Percentiles rank a stretch among this genome's conserved stretches.
Conservation (phyloP, 2,888 invertebrate species). For the Sceliomorpha sp. region DNA sequence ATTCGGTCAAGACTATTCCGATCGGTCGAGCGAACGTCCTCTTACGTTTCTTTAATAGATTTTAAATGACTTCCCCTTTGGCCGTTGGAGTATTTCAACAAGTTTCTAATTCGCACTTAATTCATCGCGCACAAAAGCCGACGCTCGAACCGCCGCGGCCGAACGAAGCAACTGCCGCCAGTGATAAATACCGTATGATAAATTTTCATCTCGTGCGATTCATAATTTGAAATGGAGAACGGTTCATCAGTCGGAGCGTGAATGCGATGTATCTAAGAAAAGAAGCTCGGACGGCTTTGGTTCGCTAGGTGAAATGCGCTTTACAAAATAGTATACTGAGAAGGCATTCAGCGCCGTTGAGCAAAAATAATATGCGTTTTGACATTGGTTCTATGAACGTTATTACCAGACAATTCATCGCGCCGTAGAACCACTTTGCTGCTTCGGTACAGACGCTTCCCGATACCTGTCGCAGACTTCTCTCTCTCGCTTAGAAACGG, state of each 20-base stretch:
- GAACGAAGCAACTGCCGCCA: slow-evolving; percentile 42
- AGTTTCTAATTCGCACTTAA: slow-evolving; percentile 26
- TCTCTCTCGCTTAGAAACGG: too few species aligned
- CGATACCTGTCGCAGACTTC: too few species aligned
- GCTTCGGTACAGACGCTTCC: too few species aligned
- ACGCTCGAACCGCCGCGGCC: slow-evolving; percentile 20
- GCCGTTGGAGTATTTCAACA: slow-evolving; percentile 18
- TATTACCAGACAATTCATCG: too few species aligned
- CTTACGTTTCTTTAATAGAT: slow-evolving; percentile 10
- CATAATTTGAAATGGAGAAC: slow-evolving; percentile 55
- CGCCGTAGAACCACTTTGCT: too few species aligned
- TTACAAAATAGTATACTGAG: background rate
- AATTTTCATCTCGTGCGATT: slow-evolving; percentile 66
- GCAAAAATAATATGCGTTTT: too few species aligned
- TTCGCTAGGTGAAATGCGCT: slow-evolving; percentile 8
- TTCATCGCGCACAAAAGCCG: slow-evolving; percentile 27
- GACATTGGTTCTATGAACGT: too few species aligned
- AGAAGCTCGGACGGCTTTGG: slow-evolving; percentile 1
- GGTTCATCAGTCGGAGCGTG: slow-evolving; percentile 60
- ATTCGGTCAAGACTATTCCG: too few species aligned
- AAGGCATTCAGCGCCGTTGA: too few species aligned
- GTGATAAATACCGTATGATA: slow-evolving; percentile 65
- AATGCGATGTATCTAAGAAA: slow-evolving; percentile 39
- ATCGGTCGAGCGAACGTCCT: too few species aligned
- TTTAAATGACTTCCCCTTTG: slow-evolving; percentile 28